Conservation (phyloP, 2,113 vertebrate genomes). For the Labeo catla region DNA sequence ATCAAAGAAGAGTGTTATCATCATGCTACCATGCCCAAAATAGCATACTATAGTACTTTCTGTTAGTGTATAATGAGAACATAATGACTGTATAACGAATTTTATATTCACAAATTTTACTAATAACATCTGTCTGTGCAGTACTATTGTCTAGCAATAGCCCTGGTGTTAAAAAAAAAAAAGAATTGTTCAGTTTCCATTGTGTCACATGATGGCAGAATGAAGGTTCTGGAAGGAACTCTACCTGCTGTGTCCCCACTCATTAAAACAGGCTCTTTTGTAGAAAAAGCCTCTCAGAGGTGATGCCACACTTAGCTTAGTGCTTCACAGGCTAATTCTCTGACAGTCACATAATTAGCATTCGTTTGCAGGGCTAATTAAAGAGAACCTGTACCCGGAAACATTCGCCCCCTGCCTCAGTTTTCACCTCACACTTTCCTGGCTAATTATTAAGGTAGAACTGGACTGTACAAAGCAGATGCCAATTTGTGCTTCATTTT, state of each 20-base stretch:
- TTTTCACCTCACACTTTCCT: conserved; percentile 5
- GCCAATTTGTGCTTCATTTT: conserved; percentile 7
- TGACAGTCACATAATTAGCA: conserved; percentile 46
- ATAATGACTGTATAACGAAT: neutral
- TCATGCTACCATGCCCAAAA: neutral
- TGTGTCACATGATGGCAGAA: conserved; percentile 18
- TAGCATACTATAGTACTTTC: neutral
- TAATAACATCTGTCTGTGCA: neutral
- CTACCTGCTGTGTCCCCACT: conserved; percentile 49
- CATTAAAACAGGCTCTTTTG: conserved; percentile 44
- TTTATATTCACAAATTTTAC: neutral
- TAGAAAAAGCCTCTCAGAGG: conserved; percentile 13
- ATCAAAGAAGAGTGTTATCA: neutral
- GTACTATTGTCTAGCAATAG: neutral
- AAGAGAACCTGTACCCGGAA: conserved; percentile 43
- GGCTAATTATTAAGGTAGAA: conserved; percentile 21
- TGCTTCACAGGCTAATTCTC: conserved; percentile 45
- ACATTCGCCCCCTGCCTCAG: neutral
- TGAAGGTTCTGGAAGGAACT: conserved; percentile 31
- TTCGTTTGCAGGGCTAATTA: conserved; percentile 50
- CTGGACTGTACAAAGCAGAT: conserved; percentile 9
- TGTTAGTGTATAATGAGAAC: neutral
- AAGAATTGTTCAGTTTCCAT: neutral
- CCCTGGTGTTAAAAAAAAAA: neutral
- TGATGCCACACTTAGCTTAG: conserved; percentile 43